phyloP scores from a whole-genome alignment of 2,113 vertebrate species.

The Cnemophilus loriae region DNA sequence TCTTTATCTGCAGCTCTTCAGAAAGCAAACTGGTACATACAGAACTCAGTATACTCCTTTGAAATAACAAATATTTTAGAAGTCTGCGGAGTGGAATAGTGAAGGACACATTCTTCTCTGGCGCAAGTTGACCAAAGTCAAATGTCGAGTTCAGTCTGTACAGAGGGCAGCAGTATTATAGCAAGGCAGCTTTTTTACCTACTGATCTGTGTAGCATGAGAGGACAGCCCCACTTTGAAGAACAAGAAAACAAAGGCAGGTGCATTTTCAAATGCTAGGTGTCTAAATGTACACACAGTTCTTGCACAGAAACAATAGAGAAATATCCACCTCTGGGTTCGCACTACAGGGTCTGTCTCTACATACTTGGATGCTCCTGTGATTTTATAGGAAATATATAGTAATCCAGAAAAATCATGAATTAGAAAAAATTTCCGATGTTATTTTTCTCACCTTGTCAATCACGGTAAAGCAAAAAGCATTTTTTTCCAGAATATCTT shows the following conservation, averaged over 20 bases:
- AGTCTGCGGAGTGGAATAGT: neutral
- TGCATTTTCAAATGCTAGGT: neutral
- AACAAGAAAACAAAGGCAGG: neutral
- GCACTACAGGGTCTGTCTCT: neutral
- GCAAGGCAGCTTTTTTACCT: neutral
- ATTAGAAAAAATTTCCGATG: neutral
- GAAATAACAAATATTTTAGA: neutral
- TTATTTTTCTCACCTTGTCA: neutral
- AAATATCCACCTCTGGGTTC: neutral
- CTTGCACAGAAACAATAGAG: neutral
- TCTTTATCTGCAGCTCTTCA: neutral
- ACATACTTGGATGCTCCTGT: neutral
- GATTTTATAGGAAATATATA: neutral
- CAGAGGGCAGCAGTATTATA: neutral
- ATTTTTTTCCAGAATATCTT: neutral
- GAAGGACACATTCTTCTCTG: neutral
- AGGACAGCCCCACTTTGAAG: neutral
- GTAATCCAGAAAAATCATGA: neutral
- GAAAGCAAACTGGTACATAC: neutral
- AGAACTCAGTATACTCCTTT: neutral
- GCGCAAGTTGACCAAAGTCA: neutral
- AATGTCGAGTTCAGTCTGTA: neutral
- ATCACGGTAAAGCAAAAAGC: neutral
- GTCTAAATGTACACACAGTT: neutral
- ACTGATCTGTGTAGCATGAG: neutral